Percentiles rank a stretch among this genome's conserved stretches.
These are phyloP conservation scores for Sturnus vulgaris DNA, from an alignment of 2,113 vertebrate genomes.

Conservation along the genomic window DNA sequence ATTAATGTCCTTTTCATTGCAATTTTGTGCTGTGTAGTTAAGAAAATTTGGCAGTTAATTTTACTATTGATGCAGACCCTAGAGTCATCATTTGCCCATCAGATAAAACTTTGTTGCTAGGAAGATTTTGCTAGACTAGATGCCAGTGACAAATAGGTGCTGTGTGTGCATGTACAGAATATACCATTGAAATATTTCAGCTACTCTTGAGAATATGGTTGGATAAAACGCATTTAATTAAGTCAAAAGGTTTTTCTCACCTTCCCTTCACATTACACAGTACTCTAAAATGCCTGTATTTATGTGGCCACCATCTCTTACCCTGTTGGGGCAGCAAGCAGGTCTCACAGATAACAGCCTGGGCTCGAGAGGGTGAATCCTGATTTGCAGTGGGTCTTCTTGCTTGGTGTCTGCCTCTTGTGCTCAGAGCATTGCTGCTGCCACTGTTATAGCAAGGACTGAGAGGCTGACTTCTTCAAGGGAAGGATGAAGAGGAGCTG, in stretches of 20 bases:
- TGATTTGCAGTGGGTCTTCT: not conserved
- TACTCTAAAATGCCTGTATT: not conserved
- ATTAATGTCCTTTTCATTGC: not conserved
- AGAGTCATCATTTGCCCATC: not conserved
- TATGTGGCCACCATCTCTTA: not conserved
- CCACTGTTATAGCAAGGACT: not conserved
- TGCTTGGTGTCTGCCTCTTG: not conserved
- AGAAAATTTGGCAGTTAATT: not conserved
- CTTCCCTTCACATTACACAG: not conserved
- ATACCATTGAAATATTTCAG: not conserved
- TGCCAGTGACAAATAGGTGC: not conserved
- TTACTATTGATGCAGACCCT: not conserved
- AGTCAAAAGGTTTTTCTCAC: not conserved
- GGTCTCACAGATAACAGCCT: not conserved
- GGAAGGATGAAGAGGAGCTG: accelerated
- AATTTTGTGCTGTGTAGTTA: not conserved
- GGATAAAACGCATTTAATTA: not conserved
- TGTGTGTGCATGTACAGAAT: not conserved
- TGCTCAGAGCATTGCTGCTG: not conserved
- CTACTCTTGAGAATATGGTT: not conserved
- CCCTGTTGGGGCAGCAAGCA: accelerated
- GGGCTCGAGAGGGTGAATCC: not conserved
- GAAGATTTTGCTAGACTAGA: not conserved
- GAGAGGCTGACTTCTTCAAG: not conserved
- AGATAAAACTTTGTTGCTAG: not conserved